These are phyloP conservation scores for Toxostoma redivivum DNA, from an alignment of 2,113 vertebrate genomes.

Conservation along the genomic window DNA sequence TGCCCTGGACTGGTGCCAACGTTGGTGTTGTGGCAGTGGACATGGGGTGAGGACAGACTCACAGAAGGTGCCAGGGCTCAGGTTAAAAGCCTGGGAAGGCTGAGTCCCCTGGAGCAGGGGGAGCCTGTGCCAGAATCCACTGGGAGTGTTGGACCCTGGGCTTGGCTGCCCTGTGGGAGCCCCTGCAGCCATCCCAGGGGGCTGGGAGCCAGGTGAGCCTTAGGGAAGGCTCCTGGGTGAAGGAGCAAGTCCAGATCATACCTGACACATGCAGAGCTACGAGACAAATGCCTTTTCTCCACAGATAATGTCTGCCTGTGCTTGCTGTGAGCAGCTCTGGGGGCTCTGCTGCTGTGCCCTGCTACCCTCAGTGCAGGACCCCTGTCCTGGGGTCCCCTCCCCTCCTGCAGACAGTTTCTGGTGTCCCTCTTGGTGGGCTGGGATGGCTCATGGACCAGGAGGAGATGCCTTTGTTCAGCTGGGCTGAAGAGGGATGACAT, in stretches of 20 bases:
- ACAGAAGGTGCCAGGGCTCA: neutral
- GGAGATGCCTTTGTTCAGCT: neutral
- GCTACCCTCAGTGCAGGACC: neutral
- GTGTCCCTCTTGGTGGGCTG: neutral
- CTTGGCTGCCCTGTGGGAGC: neutral
- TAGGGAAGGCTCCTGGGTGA: neutral
- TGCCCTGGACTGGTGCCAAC: fast-evolving
- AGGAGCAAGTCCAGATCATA: fast-evolving
- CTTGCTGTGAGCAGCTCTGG: neutral
- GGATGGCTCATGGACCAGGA: neutral
- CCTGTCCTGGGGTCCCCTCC: neutral
- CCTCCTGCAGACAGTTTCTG: neutral
- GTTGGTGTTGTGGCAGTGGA: neutral
- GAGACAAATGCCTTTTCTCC: neutral
- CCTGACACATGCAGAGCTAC: fast-evolving
- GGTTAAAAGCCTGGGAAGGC: neutral
- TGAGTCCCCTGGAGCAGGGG: fast-evolving
- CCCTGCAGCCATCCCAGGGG: fast-evolving
- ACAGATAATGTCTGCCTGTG: neutral
- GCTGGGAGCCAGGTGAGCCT: neutral
- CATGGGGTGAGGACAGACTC: neutral
- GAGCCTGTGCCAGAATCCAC: neutral
- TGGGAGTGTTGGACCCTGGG: neutral
- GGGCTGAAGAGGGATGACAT: neutral
- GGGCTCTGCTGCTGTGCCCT: neutral